A percentile compares a stretch with the other conserved stretches of the same genome.
Evolutionary conservation across 2,888 invertebrate species (phyloP).

Genomic region (Coenonympha glycerion): DNA sequence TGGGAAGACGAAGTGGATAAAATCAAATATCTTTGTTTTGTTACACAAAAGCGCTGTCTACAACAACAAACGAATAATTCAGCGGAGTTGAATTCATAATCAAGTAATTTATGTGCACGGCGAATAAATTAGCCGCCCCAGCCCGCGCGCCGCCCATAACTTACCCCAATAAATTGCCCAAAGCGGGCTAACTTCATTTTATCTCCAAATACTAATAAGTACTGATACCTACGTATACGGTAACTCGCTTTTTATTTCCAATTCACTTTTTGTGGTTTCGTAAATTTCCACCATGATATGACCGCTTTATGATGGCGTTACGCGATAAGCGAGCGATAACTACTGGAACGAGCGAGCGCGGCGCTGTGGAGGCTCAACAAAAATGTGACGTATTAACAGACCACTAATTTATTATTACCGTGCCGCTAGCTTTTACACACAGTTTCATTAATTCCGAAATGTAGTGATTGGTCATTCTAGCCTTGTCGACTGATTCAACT

Average conservation of each 20-base stretch:
- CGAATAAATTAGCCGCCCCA: slow-evolving; percentile 74
- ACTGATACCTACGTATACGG: slow-evolving; percentile 59
- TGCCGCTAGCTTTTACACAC: slow-evolving; percentile 4
- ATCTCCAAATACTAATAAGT: slow-evolving; percentile 76
- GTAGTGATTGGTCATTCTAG: slow-evolving; percentile 20
- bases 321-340: slow-evolving; percentile 58
- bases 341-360: slow-evolving; percentile 37
- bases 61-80: slow-evolving; percentile 73
- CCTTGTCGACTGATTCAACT: not conserved
- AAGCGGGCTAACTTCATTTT: slow-evolving; percentile 75
- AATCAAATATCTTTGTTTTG: slow-evolving; percentile 67
- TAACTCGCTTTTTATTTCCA: slow-evolving; percentile 50
- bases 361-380: slow-evolving; percentile 35
- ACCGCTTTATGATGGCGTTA: slow-evolving; percentile 63
- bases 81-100: slow-evolving; percentile 75
- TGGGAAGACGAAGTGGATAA: slow-evolving; percentile 50
- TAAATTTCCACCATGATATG: slow-evolving; percentile 57
- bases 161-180: slow-evolving; percentile 76
- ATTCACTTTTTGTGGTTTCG: slow-evolving; percentile 50
- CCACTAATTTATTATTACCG: slow-evolving; percentile 20
- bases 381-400: slow-evolving; percentile 41
- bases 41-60: slow-evolving; percentile 67
- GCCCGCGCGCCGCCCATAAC: slow-evolving; percentile 74
- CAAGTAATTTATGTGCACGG: slow-evolving; percentile 77
- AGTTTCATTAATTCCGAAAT: not conserved